Evolutionary conservation across 2,113 vertebrate genomes (phyloP).

Genomic region (Lipotes vexillifer): DNA sequence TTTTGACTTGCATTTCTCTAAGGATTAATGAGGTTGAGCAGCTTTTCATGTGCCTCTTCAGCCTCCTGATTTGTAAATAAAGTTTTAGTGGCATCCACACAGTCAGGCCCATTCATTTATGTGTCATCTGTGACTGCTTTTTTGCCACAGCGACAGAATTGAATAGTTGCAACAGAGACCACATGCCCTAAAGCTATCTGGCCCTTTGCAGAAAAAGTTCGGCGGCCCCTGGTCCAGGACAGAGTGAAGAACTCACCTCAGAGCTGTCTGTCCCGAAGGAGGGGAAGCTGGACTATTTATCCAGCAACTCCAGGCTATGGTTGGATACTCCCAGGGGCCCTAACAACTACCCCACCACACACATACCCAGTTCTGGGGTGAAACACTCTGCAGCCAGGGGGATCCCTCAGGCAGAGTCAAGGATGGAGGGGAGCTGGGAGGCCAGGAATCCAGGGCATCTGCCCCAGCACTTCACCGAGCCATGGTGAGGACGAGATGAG

Average conservation of each 20-base stretch:
- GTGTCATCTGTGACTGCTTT: not conserved
- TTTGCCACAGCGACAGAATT: not conserved
- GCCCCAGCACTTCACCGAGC: not conserved
- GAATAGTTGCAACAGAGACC: not conserved
- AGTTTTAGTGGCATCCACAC: not conserved
- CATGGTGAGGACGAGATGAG: not conserved
- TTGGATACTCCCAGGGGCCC: not conserved
- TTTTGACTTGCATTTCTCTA: too few relatives aligned
- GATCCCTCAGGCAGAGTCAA: not conserved
- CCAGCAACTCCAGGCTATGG: not conserved
- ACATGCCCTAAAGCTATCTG: not conserved
- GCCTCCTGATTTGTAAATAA: not conserved
- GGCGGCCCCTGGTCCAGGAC: not conserved
- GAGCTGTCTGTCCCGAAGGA: not conserved
- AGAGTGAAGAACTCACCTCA: not conserved
- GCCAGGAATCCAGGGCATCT: fast-evolving
- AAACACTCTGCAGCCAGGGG: not conserved
- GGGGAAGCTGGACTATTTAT: not conserved
- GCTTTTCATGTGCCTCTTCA: not conserved
- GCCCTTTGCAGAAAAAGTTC: not conserved
- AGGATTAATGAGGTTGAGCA: too few relatives aligned
- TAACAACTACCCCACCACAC: not conserved
- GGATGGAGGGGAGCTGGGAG: too few relatives aligned
- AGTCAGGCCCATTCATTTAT: not conserved
- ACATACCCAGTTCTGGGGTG: fast-evolving